Percentiles rank a stretch among this genome's conserved stretches.
phyloP scores from a whole-genome alignment of 2,888 invertebrate species.

The Exocentrus adspersus region DNA sequence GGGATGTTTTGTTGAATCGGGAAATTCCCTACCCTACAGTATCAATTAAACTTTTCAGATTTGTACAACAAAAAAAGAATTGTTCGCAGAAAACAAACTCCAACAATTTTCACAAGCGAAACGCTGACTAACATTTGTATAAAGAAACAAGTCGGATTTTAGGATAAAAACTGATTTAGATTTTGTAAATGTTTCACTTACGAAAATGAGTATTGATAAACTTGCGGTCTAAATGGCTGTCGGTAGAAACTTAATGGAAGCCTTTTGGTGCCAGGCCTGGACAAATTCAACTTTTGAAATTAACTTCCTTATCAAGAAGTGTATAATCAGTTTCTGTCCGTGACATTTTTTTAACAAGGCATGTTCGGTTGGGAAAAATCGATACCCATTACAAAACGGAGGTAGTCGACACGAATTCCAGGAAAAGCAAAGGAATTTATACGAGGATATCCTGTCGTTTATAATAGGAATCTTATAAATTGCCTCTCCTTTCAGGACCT shows the following conservation, averaged over 20 bases:
- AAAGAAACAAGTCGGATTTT: not conserved
- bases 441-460: not conserved
- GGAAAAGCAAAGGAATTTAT: not conserved
- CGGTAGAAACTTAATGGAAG: too few species aligned
- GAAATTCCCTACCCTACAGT: slow-evolving; percentile 6
- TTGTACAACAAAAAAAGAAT: not conserved
- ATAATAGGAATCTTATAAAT: not conserved
- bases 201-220: too few species aligned
- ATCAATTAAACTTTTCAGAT: slow-evolving; percentile 21
- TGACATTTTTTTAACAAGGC: not conserved
- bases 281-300: not conserved
- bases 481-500: not conserved
- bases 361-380: not conserved
- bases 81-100: slow-evolving; percentile 1
- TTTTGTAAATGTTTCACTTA: too few species aligned
- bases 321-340: not conserved
- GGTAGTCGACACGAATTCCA: not conserved
- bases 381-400: not conserved
- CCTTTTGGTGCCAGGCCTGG: not conserved
- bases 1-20: slow-evolving; percentile 13
- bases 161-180: too few species aligned
- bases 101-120: not conserved
- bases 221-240: too few species aligned
- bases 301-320: not conserved
- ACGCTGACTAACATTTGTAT: not conserved